A percentile compares a stretch with the other conserved stretches of the same genome.
Conservation (phyloP, 2,113 vertebrate genomes). For the Poicephalus meyeri region DNA sequence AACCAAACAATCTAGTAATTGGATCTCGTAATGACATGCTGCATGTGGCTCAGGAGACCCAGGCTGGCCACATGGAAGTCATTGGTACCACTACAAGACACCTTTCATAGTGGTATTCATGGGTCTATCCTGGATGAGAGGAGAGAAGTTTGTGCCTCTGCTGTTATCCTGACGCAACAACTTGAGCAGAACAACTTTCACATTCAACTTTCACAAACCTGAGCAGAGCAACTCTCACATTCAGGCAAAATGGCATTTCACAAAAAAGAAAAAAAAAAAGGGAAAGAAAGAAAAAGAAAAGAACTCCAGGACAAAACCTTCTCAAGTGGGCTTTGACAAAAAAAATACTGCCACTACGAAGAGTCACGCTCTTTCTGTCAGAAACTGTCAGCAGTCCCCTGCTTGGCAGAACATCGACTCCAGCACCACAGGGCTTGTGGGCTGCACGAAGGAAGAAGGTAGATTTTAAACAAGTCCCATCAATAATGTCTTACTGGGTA, state of each 20-base stretch:
- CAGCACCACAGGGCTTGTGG: background rate
- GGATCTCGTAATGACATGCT: background rate
- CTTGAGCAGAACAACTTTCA: background rate
- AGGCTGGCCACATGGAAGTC: accelerated
- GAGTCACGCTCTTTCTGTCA: background rate
- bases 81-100: accelerated
- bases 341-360: background rate
- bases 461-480: background rate
- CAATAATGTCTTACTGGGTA: background rate
- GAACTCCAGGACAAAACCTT: background rate
- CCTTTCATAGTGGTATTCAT: background rate
- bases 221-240: background rate
- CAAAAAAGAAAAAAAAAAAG: background rate
- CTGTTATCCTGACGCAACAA: background rate
- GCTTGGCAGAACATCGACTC: background rate
- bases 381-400: background rate
- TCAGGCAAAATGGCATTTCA: background rate
- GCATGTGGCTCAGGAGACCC: background rate
- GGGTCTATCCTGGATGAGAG: background rate
- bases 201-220: background rate
- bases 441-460: background rate
- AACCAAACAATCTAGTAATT: background rate
- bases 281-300: background rate
- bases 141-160: background rate
- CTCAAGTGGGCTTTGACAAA: background rate